Evolutionary conservation across 30 jellyfish, hydroid and myxozoan species (phyloP), one percentile per base, ranked within the genome.

Genomic region (Turritopsis rubra): DNA sequence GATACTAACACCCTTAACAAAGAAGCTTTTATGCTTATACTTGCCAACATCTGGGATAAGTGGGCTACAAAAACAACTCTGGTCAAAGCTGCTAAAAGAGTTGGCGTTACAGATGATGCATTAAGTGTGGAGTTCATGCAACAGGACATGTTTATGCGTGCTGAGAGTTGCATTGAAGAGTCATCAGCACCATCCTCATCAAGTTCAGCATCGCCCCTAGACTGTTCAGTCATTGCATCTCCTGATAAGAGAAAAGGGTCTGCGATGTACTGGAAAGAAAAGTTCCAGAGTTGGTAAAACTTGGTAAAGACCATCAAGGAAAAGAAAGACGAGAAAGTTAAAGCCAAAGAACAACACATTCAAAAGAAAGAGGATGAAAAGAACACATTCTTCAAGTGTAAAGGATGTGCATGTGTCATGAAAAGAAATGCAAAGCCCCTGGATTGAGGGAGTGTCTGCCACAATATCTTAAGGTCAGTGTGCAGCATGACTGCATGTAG

Each of bases 231-330:
- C 25, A 28, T 52, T n/a, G 18, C 8, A 75, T 75, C 65, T 5
- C 83, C 83, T 4, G 83, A 75, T n/a, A 75, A 75, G 52, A 75
- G n/a, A 54, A 54, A n/a, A 54, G n/a, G 83, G 65, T 75, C 83
- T 4, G 65, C 81, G 8, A 16, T 4, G 74, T 75, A 75, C 52
- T 26, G 83, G 83, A 28, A 75, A 75, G 75, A 24, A 75, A 75
- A 75, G n/a, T 22, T 22, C n/a, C 75, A 75, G 75, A 4, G 8
- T 74, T 8, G 8, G n/a, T 7, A 7, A 75, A n/a, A n/a, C n/a
- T n/a, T n/a, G n/a, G n/a, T n/a, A n/a, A n/a, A n/a, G n/a, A n/a
- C n/a, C n/a, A n/a, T n/a, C n/a, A n/a, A n/a, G n/a, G n/a, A 54
- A 54, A 54, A n/a, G n/a, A n/a, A n/a, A n/a, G n/a, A n/a, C n/a